Evolutionary conservation across 2,797 vertebrate species (phyloP).

Genomic region (Myotis findleyi): DNA sequence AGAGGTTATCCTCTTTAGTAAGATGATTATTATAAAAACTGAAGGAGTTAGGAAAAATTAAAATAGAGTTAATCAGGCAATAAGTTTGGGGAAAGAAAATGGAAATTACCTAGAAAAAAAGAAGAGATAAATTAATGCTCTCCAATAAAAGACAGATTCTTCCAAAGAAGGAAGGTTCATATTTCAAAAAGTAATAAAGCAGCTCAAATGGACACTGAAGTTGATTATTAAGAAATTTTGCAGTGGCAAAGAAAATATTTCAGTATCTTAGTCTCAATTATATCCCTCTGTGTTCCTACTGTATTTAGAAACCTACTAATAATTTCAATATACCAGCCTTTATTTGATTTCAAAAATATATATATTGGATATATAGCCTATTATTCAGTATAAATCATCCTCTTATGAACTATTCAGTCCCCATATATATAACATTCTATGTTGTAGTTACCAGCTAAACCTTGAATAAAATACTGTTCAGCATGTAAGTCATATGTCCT

Average conservation of each 20-base stretch:
- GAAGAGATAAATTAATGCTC: not conserved
- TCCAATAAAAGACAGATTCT: not conserved
- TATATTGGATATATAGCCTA: not conserved
- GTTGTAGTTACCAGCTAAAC: conserved; percentile 8
- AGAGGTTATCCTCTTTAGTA: not conserved
- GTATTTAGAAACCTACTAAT: not conserved
- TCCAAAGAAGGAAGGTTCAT: not conserved
- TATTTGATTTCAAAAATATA: conserved; percentile 38
- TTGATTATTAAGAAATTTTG: not conserved
- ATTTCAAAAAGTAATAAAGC: conserved; percentile 2
- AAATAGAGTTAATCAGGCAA: not conserved
- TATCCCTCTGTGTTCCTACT: not conserved
- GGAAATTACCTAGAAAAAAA: not conserved
- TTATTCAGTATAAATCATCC: not conserved
- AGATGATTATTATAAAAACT: not conserved
- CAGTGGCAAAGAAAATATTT: conserved; percentile 26
- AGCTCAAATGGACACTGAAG: not conserved
- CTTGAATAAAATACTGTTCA: conserved; percentile 48
- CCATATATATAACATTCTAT: not conserved
- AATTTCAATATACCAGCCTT: not conserved
- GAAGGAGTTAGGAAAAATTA: not conserved
- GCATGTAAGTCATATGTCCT: not conserved
- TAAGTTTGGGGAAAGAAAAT: not conserved
- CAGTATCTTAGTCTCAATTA: not conserved
- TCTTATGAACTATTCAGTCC: conserved; percentile 25